These are phyloP conservation scores for Falco biarmicus DNA, from an alignment of 2,797 vertebrate species.

Conservation along the genomic window DNA sequence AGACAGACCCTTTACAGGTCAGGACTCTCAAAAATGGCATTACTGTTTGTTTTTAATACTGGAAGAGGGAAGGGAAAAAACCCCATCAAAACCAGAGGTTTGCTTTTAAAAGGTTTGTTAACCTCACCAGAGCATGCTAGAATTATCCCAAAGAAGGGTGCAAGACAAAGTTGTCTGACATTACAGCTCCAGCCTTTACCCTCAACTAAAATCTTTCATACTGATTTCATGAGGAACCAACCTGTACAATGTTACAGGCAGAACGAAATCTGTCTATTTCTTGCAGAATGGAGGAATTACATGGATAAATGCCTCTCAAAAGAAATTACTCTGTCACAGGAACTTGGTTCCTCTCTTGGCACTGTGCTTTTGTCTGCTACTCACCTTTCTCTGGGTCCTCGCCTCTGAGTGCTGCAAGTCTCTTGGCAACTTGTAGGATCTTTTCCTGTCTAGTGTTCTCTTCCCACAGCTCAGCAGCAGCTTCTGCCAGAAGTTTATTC, in stretches of 20 bases:
- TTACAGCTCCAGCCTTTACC: background rate
- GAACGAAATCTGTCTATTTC: background rate
- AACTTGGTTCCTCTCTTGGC: background rate
- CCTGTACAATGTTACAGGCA: background rate
- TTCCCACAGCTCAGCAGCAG: conserved; percentile 85
- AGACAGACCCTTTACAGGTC: background rate
- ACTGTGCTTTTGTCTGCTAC: background rate
- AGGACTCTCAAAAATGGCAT: background rate
- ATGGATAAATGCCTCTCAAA: background rate
- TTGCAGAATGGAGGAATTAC: background rate
- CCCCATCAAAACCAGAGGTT: background rate
- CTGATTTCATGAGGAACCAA: background rate
- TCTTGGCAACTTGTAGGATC: conserved; percentile 87
- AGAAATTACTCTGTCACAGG: background rate
- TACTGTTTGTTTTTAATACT: background rate
- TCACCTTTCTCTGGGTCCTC: conserved; percentile 90
- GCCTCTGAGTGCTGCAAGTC: conserved; percentile 87
- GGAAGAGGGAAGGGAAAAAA: background rate
- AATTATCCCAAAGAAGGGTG: background rate
- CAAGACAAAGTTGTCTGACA: background rate
- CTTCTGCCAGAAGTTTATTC: conserved; percentile 85
- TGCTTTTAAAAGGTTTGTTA: background rate
- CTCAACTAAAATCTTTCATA: background rate
- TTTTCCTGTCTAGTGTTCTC: conserved; percentile 86
- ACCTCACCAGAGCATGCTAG: background rate